Conservation (phyloP, 2,888 invertebrate genomes). For the Chrysolina oricalcia region DNA sequence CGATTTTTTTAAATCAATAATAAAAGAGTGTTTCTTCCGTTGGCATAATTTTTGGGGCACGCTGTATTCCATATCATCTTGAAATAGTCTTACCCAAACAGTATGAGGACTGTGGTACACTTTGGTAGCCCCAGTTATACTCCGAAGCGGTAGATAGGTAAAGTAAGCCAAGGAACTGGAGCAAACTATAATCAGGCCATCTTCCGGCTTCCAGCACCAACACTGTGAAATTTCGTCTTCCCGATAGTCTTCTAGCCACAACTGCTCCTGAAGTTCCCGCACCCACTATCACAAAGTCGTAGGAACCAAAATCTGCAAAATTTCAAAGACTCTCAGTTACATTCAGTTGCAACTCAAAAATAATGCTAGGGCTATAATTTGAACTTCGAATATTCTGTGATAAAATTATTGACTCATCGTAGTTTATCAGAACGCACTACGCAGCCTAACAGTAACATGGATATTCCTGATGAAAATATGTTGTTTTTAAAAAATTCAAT, state of each 20-base stretch:
- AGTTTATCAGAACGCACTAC: no score
- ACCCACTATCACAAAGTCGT: constrained; percentile 2
- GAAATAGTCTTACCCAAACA: constrained; percentile 49
- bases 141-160: constrained; percentile 30
- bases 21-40: no score
- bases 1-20: no score
- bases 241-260: background rate
- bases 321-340: constrained; percentile 20
- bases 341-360: no score
- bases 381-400: no score
- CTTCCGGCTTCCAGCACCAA: constrained; percentile 32
- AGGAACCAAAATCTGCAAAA: background rate
- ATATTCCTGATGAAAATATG: no score
- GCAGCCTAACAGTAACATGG: no score
- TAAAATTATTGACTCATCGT: no score
- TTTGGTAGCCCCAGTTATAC: constrained; percentile 52
- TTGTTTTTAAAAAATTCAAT: no score
- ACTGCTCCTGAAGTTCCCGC: constrained; percentile 11
- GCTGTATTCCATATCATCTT: background rate
- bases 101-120: constrained; percentile 50
- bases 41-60: no score
- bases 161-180: background rate
- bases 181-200: constrained; percentile 19
- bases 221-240: background rate
- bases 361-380: no score